These are phyloP conservation scores for Coendou prehensilis DNA, from an alignment of 2,797 vertebrate species.

Conservation along the genomic window DNA sequence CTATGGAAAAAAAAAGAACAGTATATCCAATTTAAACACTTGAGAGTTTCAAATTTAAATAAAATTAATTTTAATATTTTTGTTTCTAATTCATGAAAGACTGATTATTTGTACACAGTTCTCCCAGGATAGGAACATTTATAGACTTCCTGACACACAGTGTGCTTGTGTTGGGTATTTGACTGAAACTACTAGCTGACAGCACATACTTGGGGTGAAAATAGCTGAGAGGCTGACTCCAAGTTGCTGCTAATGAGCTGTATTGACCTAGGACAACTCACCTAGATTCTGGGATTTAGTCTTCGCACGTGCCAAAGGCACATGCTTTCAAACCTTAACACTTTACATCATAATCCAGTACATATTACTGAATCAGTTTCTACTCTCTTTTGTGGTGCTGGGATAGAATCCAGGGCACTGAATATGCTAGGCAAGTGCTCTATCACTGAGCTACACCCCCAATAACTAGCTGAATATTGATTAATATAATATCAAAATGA, in stretches of 20 bases:
- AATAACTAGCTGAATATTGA: not conserved
- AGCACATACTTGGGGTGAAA: not conserved
- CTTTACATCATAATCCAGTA: constrained; percentile 5
- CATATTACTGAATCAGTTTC: constrained; percentile 13
- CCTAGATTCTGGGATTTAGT: not conserved
- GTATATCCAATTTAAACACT: not conserved
- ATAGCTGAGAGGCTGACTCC: not conserved
- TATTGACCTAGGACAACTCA: not conserved
- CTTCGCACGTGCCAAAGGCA: not conserved
- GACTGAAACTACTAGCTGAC: not conserved
- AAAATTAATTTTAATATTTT: constrained; percentile 58
- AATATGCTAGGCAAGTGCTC: not conserved
- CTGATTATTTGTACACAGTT: constrained; percentile 1
- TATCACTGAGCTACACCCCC: not conserved
- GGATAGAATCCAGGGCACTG: not conserved
- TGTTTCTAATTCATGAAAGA: constrained; percentile 42
- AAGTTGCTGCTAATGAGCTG: not conserved
- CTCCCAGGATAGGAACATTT: not conserved
- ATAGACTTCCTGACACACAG: not conserved
- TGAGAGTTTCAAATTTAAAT: not conserved
- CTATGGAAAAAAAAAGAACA: not conserved
- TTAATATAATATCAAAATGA: constrained; percentile 53
- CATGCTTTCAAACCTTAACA: not conserved
- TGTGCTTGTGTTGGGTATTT: not conserved
- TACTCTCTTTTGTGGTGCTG: not conserved